A percentile compares a stretch with the other conserved stretches of the same genome.
Evolutionary conservation across 2,888 invertebrate genomes (phyloP).

Genomic region (Lagria hirta): DNA sequence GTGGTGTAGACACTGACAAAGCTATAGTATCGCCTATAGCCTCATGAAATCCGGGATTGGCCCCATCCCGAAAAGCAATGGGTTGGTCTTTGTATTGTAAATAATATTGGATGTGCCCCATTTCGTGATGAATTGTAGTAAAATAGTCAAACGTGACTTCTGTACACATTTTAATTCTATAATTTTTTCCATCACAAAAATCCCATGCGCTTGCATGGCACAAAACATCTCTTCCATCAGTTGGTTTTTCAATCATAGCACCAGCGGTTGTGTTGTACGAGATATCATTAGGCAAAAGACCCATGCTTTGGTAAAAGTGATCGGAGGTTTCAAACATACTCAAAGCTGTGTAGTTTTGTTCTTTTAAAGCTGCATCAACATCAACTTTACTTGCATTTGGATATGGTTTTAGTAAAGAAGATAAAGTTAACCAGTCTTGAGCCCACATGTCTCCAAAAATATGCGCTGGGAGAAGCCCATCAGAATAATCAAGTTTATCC

Average conservation of each 20-base stretch:
- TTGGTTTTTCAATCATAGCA: slow-evolving; percentile 62
- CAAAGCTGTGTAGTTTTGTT: slow-evolving; percentile 52
- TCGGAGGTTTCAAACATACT: slow-evolving; percentile 63
- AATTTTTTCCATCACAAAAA: slow-evolving; percentile 66
- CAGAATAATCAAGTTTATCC: slow-evolving; percentile 52
- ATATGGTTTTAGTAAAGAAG: slow-evolving; percentile 57
- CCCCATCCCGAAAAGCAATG: slow-evolving; percentile 56
- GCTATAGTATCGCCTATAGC: slow-evolving; percentile 66
- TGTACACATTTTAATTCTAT: slow-evolving; percentile 49
- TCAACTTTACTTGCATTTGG: slow-evolving; percentile 54
- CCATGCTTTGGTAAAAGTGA: slow-evolving; percentile 62
- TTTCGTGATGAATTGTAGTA: slow-evolving; percentile 73
- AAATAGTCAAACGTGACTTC: slow-evolving; percentile 59
- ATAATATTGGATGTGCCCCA: slow-evolving; percentile 68
- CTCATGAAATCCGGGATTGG: slow-evolving; percentile 66
- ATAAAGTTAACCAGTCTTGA: slow-evolving; percentile 62
- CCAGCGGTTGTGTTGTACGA: slow-evolving; percentile 58
- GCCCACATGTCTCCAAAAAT: slow-evolving; percentile 72
- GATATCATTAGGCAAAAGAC: slow-evolving; percentile 62
- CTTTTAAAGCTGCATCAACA: slow-evolving; percentile 56
- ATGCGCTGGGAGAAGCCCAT: slow-evolving; percentile 68
- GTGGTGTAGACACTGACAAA: slow-evolving; percentile 59
- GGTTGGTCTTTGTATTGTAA: slow-evolving; percentile 62
- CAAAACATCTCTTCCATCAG: slow-evolving; percentile 58
- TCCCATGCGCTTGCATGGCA: slow-evolving; percentile 73